These are phyloP conservation scores for Emberiza fucata DNA, from an alignment of 2,113 vertebrate genomes.

Conservation along the genomic window DNA sequence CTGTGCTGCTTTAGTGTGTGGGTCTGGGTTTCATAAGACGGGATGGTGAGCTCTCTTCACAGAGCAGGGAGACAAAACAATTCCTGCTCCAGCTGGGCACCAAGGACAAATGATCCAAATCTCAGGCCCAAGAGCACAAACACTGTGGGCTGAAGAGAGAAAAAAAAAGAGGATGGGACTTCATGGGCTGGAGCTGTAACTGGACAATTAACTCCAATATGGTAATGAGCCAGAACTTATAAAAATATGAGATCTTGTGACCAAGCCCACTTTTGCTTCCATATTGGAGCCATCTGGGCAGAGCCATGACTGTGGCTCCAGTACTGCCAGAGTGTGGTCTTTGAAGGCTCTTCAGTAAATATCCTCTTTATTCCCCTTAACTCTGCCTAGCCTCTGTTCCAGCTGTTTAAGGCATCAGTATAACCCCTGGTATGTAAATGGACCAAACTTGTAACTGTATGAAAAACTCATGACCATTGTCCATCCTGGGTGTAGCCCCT, in stretches of 20 bases:
- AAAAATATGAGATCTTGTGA: not conserved
- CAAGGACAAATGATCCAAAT: not conserved
- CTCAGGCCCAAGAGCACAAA: not conserved
- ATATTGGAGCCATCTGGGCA: not conserved
- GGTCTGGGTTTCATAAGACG: not conserved
- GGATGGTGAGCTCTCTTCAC: not conserved
- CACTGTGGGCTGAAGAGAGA: rapidly evolving
- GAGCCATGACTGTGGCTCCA: not conserved
- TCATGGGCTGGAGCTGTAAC: not conserved
- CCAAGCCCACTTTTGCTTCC: not conserved
- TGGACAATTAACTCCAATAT: not conserved
- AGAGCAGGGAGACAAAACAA: not conserved
- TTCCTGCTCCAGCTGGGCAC: not conserved
- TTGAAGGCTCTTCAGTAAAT: not conserved
- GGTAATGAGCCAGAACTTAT: not conserved
- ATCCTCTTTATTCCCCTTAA: not conserved
- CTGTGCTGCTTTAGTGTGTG: not conserved
- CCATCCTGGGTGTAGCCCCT: too few relatives aligned
- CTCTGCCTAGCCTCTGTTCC: not conserved
- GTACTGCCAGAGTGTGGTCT: not conserved
- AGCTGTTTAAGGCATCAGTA: not conserved
- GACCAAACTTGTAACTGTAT: rapidly evolving
- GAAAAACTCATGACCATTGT: rapidly evolving
- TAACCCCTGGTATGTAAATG: not conserved
- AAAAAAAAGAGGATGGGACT: not conserved